phyloP scores from a whole-genome alignment of 2,113 vertebrate species.

The Barnardius zonarius region DNA sequence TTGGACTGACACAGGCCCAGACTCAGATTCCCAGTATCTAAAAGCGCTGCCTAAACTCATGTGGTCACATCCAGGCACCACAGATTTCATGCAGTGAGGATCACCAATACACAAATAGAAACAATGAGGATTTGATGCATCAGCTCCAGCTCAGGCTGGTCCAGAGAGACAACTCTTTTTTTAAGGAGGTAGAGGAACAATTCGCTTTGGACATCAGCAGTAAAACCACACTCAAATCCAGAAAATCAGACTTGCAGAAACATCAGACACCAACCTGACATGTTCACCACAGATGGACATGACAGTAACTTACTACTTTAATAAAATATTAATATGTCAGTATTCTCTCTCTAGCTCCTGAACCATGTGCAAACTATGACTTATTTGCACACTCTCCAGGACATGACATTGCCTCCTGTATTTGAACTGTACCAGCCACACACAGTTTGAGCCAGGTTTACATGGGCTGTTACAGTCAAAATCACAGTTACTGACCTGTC shows the following conservation, averaged over 20 bases:
- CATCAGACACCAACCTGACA: not conserved
- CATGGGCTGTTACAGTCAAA: not conserved
- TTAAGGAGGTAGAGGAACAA: not conserved
- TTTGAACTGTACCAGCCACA: not conserved
- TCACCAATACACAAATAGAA: not conserved
- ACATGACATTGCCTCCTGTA: not conserved
- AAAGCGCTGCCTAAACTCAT: not conserved
- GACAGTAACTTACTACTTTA: not conserved
- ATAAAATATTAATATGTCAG: not conserved
- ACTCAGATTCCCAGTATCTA: rapidly evolving
- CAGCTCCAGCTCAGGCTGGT: not conserved
- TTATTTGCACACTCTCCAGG: not conserved
- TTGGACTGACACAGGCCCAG: not conserved
- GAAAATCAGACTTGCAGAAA: not conserved
- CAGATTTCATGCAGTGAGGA: not conserved
- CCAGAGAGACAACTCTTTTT: not conserved
- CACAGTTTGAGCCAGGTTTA: not conserved
- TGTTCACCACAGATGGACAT: not conserved
- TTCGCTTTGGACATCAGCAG: not conserved
- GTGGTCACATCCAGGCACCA: not conserved
- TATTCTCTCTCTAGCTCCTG: not conserved
- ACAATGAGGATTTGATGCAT: not conserved
- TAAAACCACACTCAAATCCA: not conserved
- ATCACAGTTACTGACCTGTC: not conserved
- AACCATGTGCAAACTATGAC: not conserved